These are phyloP conservation scores for Endomychus coccineus DNA, from an alignment of 2,888 invertebrate genomes.

Conservation along the genomic window DNA sequence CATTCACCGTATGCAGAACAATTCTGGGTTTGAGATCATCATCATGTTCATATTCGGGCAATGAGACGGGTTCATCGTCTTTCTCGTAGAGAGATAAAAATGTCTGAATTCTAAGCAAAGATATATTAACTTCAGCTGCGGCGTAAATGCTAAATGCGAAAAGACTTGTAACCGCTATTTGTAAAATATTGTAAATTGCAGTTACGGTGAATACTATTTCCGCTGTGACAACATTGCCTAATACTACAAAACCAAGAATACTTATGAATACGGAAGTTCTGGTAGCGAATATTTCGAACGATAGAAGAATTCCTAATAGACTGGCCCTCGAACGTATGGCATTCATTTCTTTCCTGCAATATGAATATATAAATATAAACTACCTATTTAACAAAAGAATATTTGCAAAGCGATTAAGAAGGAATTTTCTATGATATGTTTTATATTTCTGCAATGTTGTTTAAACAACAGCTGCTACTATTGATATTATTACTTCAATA, in stretches of 20 bases:
- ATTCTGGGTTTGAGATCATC: not conserved
- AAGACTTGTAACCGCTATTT: conserved; percentile 83
- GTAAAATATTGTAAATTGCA: conserved; percentile 81
- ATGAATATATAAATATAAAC: conserved; percentile 8
- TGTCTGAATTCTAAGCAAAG: conserved; percentile 61
- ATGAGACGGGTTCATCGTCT: conserved; percentile 39
- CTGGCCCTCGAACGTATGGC: conserved; percentile 67
- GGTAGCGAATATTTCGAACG: conserved; percentile 82
- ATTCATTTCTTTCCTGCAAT: conserved; percentile 58
- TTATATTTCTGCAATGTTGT: too few relatives aligned
- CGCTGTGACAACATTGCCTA: conserved; percentile 67
- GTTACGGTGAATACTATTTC: conserved; percentile 85
- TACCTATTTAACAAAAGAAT: not conserved
- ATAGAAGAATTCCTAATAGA: conserved; percentile 67
- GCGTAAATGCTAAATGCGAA: conserved; percentile 81
- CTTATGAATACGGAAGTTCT: conserved; percentile 82
- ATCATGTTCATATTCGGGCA: too few relatives aligned
- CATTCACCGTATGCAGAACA: not conserved
- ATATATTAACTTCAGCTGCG: conserved; percentile 72
- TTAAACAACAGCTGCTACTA: too few relatives aligned
- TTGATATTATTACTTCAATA: too few relatives aligned
- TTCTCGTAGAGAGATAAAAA: conserved; percentile 48
- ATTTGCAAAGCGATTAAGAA: too few relatives aligned
- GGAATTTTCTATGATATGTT: too few relatives aligned
- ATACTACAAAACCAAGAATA: conserved; percentile 66